phyloP scores from a whole-genome alignment of 2,797 vertebrate species.

The Nyctalus aviator region DNA sequence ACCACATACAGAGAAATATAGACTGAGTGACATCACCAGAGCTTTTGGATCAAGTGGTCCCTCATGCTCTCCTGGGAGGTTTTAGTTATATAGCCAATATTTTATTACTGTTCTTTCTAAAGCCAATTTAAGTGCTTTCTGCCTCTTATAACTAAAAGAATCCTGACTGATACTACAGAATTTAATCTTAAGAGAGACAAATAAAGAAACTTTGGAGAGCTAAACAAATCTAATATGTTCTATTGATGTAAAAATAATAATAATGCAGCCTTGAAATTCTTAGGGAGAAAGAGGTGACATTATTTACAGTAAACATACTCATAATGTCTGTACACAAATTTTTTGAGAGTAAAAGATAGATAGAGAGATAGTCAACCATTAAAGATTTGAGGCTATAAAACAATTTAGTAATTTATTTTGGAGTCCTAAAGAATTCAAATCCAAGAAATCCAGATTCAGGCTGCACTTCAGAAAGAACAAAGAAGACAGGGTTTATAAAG shows the following conservation, averaged over 20 bases:
- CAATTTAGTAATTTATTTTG: not conserved
- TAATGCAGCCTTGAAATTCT: not conserved
- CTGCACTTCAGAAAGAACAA: not conserved
- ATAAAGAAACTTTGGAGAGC: not conserved
- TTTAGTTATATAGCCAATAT: not conserved
- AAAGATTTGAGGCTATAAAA: not conserved
- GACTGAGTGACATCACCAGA: not conserved
- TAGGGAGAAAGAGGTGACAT: not conserved
- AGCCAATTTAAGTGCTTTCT: not conserved
- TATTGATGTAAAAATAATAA: not conserved
- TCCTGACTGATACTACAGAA: not conserved
- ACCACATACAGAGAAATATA: not conserved
- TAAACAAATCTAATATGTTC: conserved; percentile 8
- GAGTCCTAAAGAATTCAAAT: not conserved
- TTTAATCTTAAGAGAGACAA: conserved; percentile 38
- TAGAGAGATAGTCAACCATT: not conserved
- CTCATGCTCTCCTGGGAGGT: not conserved
- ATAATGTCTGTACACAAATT: not conserved
- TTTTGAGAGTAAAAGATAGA: not conserved
- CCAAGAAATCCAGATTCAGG: not conserved
- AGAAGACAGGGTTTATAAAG: not conserved
- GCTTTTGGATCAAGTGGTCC: not conserved
- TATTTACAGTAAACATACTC: not conserved
- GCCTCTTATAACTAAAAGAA: not conserved
- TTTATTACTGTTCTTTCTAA: not conserved